Conservation (phyloP, 92 coral and sea anemone species). For the Epizoanthus ramosus region DNA sequence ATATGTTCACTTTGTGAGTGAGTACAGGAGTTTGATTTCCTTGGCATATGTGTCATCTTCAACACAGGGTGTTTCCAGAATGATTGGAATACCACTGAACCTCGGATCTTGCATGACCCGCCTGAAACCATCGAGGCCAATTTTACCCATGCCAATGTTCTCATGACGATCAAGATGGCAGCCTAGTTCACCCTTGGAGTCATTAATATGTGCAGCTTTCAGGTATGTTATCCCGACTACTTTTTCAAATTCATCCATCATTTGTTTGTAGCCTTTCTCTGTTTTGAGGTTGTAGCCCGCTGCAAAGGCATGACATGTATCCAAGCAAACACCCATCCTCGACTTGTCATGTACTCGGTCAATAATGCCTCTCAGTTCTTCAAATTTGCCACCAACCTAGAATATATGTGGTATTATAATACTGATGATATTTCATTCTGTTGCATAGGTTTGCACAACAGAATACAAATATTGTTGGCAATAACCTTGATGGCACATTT, state of each 20-base stretch:
- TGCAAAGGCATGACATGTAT: slow-evolving; percentile 95
- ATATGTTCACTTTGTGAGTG: slow-evolving; percentile 57
- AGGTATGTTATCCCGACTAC: slow-evolving; percentile 77
- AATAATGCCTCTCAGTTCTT: slow-evolving; percentile 83
- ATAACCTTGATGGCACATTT: background rate
- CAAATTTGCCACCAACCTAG: slow-evolving; percentile 96
- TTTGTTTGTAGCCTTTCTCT: slow-evolving; percentile 65
- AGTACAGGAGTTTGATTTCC: slow-evolving; percentile 78
- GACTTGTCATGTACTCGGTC: slow-evolving; percentile 90
- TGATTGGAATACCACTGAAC: slow-evolving; percentile 88
- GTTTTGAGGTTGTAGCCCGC: slow-evolving; percentile 89
- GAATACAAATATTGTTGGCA: background rate
- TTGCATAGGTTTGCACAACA: background rate
- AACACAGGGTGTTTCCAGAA: slow-evolving; percentile 86
- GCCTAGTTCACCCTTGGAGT: slow-evolving; percentile 90
- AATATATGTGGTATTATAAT: background rate
- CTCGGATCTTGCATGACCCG: slow-evolving; percentile 81
- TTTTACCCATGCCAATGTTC: slow-evolving; percentile 92
- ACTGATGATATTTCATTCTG: background rate
- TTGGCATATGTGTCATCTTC: slow-evolving; percentile 71
- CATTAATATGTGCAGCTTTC: slow-evolving; percentile 86
- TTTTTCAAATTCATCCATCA: slow-evolving; percentile 80
- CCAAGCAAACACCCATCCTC: slow-evolving; percentile 86
- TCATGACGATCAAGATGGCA: slow-evolving; percentile 95
- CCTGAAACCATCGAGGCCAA: slow-evolving; percentile 77